A percentile compares a stretch with the other conserved stretches of the same genome.
These are phyloP conservation scores for Darevskia mixta DNA, from an alignment of 2,797 vertebrate species.

Conservation along the genomic window DNA sequence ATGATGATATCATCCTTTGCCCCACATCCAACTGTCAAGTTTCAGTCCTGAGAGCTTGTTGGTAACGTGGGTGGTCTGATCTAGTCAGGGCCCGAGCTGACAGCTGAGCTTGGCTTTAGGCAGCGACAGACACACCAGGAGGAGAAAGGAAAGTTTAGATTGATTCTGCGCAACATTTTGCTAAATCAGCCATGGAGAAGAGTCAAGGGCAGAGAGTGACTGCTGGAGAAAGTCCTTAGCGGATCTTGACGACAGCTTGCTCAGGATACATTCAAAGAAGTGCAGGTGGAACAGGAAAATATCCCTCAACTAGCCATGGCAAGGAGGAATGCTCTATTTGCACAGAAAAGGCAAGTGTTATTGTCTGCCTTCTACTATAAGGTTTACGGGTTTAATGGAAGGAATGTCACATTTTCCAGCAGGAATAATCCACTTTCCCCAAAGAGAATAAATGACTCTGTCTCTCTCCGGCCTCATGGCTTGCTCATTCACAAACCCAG, in stretches of 20 bases:
- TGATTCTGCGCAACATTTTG: conserved; percentile 39
- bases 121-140: conserved; percentile 1
- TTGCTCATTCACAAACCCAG: conserved; percentile 69
- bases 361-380: conserved; percentile 22
- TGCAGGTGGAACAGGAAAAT: conserved; percentile 11
- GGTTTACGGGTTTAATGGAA: conserved; percentile 29
- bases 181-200: conserved; percentile 40
- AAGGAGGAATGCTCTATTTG: conserved; percentile 16
- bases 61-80: neutral
- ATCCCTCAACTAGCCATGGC: neutral
- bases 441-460: conserved; percentile 60
- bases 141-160: conserved; percentile 42
- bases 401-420: conserved; percentile 58
- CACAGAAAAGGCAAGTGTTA: conserved; percentile 25
- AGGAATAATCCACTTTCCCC: conserved; percentile 59
- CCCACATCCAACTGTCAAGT: conserved; percentile 18
- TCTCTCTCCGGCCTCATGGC: conserved; percentile 39
- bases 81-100: conserved; percentile 34
- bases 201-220: neutral
- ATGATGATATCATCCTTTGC: conserved; percentile 18
- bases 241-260: neutral
- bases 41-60: conserved; percentile 1
- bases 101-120: conserved; percentile 37
- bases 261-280: conserved; percentile 28
- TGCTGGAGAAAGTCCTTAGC: conserved; percentile 30